Percentiles rank a stretch among this genome's conserved stretches.
phyloP scores from a whole-genome alignment of 2,113 vertebrate species.

The Litocranius walleri region DNA sequence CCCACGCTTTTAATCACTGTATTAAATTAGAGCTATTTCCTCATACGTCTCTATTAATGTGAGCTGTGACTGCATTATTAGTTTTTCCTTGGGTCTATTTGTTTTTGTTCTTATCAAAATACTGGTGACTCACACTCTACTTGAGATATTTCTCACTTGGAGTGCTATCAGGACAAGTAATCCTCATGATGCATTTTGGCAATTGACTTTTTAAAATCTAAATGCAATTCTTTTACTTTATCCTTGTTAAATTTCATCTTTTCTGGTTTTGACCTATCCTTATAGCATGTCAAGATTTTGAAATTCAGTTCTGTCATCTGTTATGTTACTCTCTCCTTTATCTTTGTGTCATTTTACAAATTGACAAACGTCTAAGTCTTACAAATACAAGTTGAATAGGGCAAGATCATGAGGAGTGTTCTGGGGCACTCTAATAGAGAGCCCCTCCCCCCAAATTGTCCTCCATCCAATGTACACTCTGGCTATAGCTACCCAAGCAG shows the following conservation, averaged over 20 bases:
- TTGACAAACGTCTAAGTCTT: background rate
- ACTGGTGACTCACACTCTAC: constrained; percentile 39
- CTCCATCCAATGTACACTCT: background rate
- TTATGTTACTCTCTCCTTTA: background rate
- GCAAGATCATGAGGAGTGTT: background rate
- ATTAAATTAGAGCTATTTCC: constrained; percentile 48
- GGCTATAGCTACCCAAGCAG: background rate
- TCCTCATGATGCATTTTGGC: constrained; percentile 27
- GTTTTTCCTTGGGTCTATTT: constrained; percentile 46
- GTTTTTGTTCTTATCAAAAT: constrained; percentile 55
- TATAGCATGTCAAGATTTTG: background rate
- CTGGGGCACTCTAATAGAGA: background rate
- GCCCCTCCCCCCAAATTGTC: background rate
- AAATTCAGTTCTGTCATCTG: background rate
- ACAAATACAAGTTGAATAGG: background rate
- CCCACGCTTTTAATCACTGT: background rate
- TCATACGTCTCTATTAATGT: constrained; percentile 24
- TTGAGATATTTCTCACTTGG: constrained; percentile 46
- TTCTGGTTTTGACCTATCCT: constrained; percentile 7
- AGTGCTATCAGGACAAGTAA: constrained; percentile 35
- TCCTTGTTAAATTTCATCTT: constrained; percentile 11
- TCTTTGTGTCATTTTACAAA: background rate
- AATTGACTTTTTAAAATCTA: constrained; percentile 39
- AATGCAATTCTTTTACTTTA: constrained; percentile 15
- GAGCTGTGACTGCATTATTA: background rate